Base-by-base conservation (phyloP, 2,113 vertebrate species). In the Phasianus colchicus region DNA sequence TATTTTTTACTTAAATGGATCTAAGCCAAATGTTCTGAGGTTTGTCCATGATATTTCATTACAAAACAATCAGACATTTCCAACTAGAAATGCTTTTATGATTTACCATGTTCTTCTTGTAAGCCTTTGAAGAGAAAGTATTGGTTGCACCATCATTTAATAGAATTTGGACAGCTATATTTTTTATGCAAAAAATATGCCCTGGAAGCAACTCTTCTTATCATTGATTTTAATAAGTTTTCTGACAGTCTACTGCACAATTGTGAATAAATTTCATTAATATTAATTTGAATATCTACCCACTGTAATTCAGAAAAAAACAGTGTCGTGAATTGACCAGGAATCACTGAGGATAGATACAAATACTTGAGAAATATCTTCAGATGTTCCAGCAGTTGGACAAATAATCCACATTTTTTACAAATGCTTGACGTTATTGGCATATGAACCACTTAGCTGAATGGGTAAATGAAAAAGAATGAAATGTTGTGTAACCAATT, bases 401-500 rank as follows among this genome's bases (percentile, higher is more conserved):
- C 22, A 57, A 89, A 32, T 60, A 75, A 92, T 40, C 27, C 65
- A 65, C 76, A 92, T 91, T 91, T 79, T 78, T 95, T 71, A 75
- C 83, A 86, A 94, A 83, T 72, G 21, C 52, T 83, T 90, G 40
- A 88, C 75, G 75, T 95, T 95, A 43, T 81, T 95, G 93, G 90
- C 93, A 92, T 81, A 54, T 38, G 43, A 88, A 72, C 27, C 36
- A 16, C 69, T 74, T 57, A 81, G 64, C 57, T 84, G 83, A 96
- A 93, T 50, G 76, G 61, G n/a, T 21, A 72, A 25, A 80, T 67
- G 13, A 92, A 83, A 88, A 80, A 86, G 69, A 42, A 72, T 8
- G 29, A 82, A 87, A 69, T 67, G 16, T 96, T 95, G 69, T 91
- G 94, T 83, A 95, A 96, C 52, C 36, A 72, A 47, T 91, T 78